phyloP scores from a whole-genome alignment of 2,888 invertebrate genomes.

The Drosophila quinaria region DNA sequence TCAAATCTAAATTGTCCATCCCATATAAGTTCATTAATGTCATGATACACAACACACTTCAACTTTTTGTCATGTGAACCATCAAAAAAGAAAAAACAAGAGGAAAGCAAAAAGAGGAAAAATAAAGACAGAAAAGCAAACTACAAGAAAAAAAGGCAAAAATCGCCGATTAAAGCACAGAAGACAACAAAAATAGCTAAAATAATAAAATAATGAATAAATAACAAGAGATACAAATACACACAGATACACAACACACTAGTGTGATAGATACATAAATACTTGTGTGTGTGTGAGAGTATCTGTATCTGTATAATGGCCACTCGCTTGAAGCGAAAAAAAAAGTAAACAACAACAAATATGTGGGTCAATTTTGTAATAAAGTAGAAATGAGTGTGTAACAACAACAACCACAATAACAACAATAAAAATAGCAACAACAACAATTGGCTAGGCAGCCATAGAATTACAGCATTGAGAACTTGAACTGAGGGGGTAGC shows the following conservation, averaged over 20 bases:
- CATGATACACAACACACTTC: slow-evolving; percentile 66
- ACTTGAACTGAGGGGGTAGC: slow-evolving; percentile 25
- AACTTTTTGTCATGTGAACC: slow-evolving; percentile 49
- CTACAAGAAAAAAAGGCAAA: slow-evolving; percentile 8
- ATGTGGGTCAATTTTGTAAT: slow-evolving; percentile 83
- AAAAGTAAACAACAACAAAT: slow-evolving; percentile 62
- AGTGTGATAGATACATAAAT: slow-evolving; percentile 21
- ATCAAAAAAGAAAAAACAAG: slow-evolving; percentile 6
- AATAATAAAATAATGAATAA: slow-evolving; percentile 80
- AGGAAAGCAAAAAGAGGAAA: slow-evolving; percentile 8
- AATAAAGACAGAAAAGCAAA: slow-evolving; percentile 14
- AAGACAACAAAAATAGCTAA: slow-evolving; percentile 57
- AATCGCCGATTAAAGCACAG: slow-evolving; percentile 53
- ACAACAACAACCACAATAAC: slow-evolving; percentile 32
- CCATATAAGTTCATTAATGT: slow-evolving; percentile 81
- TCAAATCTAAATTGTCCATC: slow-evolving; percentile 74
- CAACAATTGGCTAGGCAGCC: slow-evolving; percentile 42
- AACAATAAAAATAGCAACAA: slow-evolving; percentile 30
- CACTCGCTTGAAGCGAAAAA: slow-evolving; percentile 53
- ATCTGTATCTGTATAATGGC: slow-evolving; percentile 51
- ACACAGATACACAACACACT: slow-evolving; percentile 22
- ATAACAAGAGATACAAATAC: slow-evolving; percentile 63
- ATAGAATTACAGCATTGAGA: slow-evolving; percentile 59
- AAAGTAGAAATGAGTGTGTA: slow-evolving; percentile 63
- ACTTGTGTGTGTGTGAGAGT: slow-evolving; percentile 2